Evolutionary conservation across 2,888 invertebrate species (phyloP).

Genomic region (Nephrocerus scutellatus): DNA sequence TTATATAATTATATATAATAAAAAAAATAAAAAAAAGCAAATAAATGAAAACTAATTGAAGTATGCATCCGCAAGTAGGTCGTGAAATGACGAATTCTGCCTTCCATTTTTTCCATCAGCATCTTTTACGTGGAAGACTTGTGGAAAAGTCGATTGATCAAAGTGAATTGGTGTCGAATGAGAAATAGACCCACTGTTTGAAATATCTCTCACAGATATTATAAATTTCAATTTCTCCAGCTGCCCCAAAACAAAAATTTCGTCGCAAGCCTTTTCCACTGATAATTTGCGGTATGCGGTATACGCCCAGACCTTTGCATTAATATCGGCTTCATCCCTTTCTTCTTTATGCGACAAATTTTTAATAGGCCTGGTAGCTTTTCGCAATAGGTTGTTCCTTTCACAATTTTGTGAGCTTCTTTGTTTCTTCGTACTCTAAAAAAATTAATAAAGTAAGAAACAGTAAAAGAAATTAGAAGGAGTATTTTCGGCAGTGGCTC

Average conservation of each 20-base stretch:
- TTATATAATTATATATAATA: too few species aligned
- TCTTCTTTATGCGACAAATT: constrained; percentile 4
- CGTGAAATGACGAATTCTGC: constrained; percentile 6
- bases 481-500: too few species aligned
- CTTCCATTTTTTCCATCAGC: constrained; percentile 5
- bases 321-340: constrained; percentile 2
- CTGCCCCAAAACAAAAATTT: constrained; percentile 2
- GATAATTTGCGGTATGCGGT: constrained; percentile 2
- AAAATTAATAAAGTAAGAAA: constrained; percentile 4
- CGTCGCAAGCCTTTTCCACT: constrained; percentile 4
- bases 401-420: constrained; percentile 2
- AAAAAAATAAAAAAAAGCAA: constrained; percentile 3
- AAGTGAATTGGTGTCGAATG: too few species aligned
- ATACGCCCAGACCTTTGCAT: neutral
- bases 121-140: too few species aligned
- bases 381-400: constrained; percentile 1
- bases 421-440: constrained; percentile 2
- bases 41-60: constrained; percentile 6
- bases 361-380: constrained; percentile 1
- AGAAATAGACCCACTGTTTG: constrained; percentile 2
- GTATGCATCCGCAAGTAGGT: constrained; percentile 7
- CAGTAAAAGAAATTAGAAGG: constrained; percentile 3
- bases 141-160: constrained; percentile 3
- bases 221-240: too few species aligned
- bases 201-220: constrained; percentile 4